Conservation (phyloP, 2,888 invertebrate genomes). For the Pammene aurita region DNA sequence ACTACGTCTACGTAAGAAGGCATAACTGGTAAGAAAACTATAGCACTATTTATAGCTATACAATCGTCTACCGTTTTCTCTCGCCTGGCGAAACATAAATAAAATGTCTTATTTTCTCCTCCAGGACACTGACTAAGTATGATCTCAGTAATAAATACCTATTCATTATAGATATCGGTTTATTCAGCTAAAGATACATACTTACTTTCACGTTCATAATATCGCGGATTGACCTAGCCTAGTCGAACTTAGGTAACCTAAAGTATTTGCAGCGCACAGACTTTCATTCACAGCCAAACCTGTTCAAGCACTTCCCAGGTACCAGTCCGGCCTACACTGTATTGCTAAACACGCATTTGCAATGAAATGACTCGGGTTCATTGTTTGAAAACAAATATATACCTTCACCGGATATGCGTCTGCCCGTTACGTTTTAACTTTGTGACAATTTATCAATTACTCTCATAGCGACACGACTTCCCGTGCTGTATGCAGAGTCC, state of each 20-base stretch:
- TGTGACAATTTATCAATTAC: conserved; percentile 73
- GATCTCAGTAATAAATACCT: too few species aligned
- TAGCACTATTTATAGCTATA: too few species aligned
- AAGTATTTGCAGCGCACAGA: conserved; percentile 18
- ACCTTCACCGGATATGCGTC: conserved; percentile 59
- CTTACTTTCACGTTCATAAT: neutral
- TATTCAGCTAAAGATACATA: too few species aligned
- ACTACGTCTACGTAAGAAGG: too few species aligned
- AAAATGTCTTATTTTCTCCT: too few species aligned
- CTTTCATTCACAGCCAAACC: conserved; percentile 52
- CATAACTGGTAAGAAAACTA: too few species aligned
- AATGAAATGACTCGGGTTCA: conserved; percentile 56
- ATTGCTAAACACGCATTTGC: conserved; percentile 54
- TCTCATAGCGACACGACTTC: conserved; percentile 54
- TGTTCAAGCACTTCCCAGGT: conserved; percentile 54
- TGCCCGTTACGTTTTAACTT: conserved; percentile 51
- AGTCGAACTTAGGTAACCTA: neutral
- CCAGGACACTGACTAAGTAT: too few species aligned
- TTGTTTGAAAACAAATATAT: conserved; percentile 54
- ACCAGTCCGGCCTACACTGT: conserved; percentile 49
- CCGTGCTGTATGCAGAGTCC: conserved; percentile 63
- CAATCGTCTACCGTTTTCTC: too few species aligned
- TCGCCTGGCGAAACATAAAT: too few species aligned
- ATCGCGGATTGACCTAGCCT: neutral
- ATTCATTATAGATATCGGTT: too few species aligned